Evolutionary conservation across 2,113 vertebrate species (phyloP).

Genomic region (Panthera leo): DNA sequence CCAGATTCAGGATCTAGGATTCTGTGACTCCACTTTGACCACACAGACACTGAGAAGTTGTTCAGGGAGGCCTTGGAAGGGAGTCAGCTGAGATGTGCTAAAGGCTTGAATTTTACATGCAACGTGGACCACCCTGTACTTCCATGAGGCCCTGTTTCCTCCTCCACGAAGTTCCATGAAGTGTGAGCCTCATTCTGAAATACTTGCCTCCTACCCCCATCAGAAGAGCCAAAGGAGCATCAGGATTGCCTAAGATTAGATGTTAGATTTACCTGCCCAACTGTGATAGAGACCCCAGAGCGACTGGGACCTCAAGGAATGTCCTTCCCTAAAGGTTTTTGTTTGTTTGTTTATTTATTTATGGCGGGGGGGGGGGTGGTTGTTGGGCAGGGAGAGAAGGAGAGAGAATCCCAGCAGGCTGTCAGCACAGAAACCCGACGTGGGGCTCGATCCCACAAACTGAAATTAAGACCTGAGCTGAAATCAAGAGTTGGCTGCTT

Average conservation of each 20-base stretch:
- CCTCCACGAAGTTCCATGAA: not conserved
- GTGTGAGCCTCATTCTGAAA: not conserved
- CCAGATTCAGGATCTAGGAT: not conserved
- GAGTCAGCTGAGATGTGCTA: accelerated
- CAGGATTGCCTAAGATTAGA: not conserved
- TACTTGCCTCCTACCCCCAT: not conserved
- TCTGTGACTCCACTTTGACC: not conserved
- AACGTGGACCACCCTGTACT: too few species aligned
- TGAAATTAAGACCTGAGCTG: too few species aligned
- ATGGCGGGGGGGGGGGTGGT: too few species aligned
- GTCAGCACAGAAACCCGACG: too few species aligned
- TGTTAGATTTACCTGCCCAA: accelerated
- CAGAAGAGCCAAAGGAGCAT: not conserved
- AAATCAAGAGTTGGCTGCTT: too few species aligned
- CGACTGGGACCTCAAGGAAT: too few species aligned
- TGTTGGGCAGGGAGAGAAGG: too few species aligned
- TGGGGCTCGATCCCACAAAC: too few species aligned
- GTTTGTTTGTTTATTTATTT: not conserved
- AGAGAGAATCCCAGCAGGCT: too few species aligned
- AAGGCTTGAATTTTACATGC: too few species aligned
- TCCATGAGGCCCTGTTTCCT: not conserved
- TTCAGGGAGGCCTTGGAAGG: not conserved
- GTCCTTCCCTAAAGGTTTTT: not conserved
- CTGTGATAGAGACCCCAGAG: not conserved
- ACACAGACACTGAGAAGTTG: not conserved